A percentile compares a stretch with the other conserved stretches of the same genome.
These are phyloP conservation scores for Philaenus spumarius DNA, from an alignment of 1,140 invertebrate species.

Conservation along the genomic window DNA sequence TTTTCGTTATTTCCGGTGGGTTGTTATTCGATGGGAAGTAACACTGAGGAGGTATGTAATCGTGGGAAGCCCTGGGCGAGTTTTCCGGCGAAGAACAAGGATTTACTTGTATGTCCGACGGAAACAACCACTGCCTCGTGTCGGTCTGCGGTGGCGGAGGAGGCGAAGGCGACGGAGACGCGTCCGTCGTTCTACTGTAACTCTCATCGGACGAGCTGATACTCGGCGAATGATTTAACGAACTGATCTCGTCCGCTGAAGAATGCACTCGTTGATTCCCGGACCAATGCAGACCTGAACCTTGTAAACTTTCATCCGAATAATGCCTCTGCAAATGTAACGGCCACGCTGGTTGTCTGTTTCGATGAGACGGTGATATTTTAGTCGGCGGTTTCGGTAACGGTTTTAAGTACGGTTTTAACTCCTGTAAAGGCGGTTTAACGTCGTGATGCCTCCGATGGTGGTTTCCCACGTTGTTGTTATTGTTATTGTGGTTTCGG, in stretches of 20 bases:
- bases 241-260: constrained; percentile 72
- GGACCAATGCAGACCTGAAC: constrained; percentile 24
- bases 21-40: constrained; percentile 32
- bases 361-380: constrained; percentile 33
- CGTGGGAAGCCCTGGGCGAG: constrained; percentile 41
- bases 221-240: constrained; percentile 67
- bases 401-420: constrained; percentile 49
- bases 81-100: constrained; percentile 43
- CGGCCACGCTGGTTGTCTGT: constrained; percentile 25
- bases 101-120: constrained; percentile 52
- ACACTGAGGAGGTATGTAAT: constrained; percentile 42
- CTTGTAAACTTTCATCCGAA: constrained; percentile 54
- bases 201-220: constrained; percentile 75
- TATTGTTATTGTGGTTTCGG: constrained; percentile 43
- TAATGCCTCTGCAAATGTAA: constrained; percentile 45
- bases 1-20: constrained; percentile 15
- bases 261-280: constrained; percentile 52
- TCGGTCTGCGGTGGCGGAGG: constrained; percentile 32
- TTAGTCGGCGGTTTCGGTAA: constrained; percentile 47
- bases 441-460: neutral
- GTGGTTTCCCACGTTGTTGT: constrained; percentile 35
- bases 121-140: constrained; percentile 50
- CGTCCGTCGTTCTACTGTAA: constrained; percentile 65
- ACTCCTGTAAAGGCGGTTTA: constrained; percentile 1
- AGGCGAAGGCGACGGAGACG: constrained; percentile 53